Evolutionary conservation across 1,140 invertebrate species (phyloP), one percentile per base, ranked within the genome.

Genomic region (Stenopsyche tienmushanensis): DNA sequence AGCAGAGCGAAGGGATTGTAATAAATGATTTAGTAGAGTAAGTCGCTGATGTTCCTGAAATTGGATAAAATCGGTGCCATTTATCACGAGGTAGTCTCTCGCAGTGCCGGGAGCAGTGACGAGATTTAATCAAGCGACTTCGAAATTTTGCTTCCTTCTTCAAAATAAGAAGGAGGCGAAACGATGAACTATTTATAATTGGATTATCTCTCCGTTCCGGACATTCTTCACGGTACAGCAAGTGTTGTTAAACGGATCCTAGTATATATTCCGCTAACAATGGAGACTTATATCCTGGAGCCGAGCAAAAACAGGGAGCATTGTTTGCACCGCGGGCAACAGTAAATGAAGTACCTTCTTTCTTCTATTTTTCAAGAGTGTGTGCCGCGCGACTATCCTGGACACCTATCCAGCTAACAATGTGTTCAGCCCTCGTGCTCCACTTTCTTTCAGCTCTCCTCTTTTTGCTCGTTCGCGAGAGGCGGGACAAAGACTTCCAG

Each of bases 251-350:
- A 55, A 55, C 29, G 52, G 52, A 55, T 62, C 23, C 58, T 24
- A n/a, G 44, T n/a, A n/a, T n/a, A n/a, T n/a, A n/a, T 62, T 52
- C 58, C 44, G 44, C 29, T 26, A n/a, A 57, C 53, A 57, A 57
- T 57, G 25, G 53, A 18, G 53, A 29, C 53, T 34, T 25, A 57
- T 13, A 15, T 8, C n/a, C 15, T 29, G 53, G 29, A n/a, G n/a
- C n/a, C n/a, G n/a, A n/a, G n/a, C n/a, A n/a, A n/a, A n/a, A n/a
- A n/a, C n/a, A n/a, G 29, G 53, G 18, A 49, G 24, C 60, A 63
- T 63, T 63, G 60, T 63, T 63, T 63, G 60, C 60, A 42, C 49
- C 60, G 44, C 58, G 52, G 29, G 45, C 45, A 52, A 29, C 26
- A 25, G 24, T 45, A 63, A 63, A 63, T 63, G 60, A 63, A 63